Conservation (phyloP, 2,797 vertebrate species). For the Etheostoma perlongum region DNA sequence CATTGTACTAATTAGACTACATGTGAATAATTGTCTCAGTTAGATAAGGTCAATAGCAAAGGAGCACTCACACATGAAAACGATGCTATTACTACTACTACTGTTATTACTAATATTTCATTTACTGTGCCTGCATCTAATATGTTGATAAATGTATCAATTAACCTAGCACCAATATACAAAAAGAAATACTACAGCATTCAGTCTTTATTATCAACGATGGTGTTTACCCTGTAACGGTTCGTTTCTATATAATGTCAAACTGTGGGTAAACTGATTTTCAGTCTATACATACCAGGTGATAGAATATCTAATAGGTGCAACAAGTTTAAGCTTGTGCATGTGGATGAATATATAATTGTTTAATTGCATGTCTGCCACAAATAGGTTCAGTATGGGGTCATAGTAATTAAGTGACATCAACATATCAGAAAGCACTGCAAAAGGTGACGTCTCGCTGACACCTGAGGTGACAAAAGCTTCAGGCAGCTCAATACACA, state of each 20-base stretch:
- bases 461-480: conserved; percentile 34
- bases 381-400: background rate
- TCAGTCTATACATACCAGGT: background rate
- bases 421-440: background rate
- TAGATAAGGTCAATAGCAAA: background rate
- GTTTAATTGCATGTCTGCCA: background rate
- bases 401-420: conserved; percentile 12
- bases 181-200: too few relatives aligned
- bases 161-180: too few relatives aligned
- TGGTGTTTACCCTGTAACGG: background rate
- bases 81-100: too few relatives aligned
- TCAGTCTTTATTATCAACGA: background rate
- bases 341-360: conserved; percentile 8
- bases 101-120: background rate
- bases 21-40: background rate
- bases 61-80: background rate
- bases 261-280: background rate
- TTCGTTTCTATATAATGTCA: background rate
- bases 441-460: background rate
- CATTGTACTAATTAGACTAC: conserved; percentile 9
- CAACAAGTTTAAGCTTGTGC: conserved; percentile 67
- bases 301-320: conserved; percentile 35
- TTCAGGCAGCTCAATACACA: conserved; percentile 20
- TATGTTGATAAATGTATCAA: too few relatives aligned
- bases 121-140: background rate